A percentile compares a stretch with the other conserved stretches of the same genome.
Evolutionary conservation across 2,888 invertebrate species (phyloP).

Genomic region (Rhamnusium bicolor): DNA sequence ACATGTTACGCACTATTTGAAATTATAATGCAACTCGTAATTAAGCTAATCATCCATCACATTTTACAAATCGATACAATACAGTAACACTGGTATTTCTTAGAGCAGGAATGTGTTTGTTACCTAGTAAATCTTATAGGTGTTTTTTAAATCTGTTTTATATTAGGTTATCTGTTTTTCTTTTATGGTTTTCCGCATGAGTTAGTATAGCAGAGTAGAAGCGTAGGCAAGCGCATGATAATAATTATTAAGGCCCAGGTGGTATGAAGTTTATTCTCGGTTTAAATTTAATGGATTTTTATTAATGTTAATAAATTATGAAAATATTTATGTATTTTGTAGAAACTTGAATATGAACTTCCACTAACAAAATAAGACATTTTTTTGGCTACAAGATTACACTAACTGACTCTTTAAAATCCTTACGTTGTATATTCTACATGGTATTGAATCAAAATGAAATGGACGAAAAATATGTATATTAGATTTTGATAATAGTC

Average conservation of each 20-base stretch:
- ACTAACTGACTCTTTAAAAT: too few relatives aligned
- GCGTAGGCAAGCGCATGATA: neutral
- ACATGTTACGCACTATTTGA: slow-evolving; percentile 25
- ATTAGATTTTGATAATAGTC: too few relatives aligned
- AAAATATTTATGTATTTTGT: too few relatives aligned
- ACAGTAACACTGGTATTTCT: slow-evolving; percentile 4
- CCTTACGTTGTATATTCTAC: too few relatives aligned
- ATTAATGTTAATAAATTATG: too few relatives aligned
- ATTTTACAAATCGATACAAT: neutral
- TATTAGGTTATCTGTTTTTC: neutral
- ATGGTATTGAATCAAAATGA: too few relatives aligned
- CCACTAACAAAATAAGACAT: too few relatives aligned
- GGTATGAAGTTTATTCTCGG: neutral
- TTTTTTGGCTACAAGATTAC: too few relatives aligned
- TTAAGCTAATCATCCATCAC: slow-evolving; percentile 12
- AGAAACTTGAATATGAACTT: too few relatives aligned
- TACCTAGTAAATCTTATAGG: neutral
- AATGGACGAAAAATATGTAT: too few relatives aligned
- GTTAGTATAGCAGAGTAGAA: neutral
- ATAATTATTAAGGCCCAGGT: neutral
- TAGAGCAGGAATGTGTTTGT: neutral
- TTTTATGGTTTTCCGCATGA: neutral
- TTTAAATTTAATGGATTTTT: neutral
- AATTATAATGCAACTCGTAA: slow-evolving; percentile 19
- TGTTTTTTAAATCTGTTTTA: neutral